These are phyloP conservation scores for Meiosimyza decipiens DNA, from an alignment of 2,888 invertebrate species.

Conservation along the genomic window DNA sequence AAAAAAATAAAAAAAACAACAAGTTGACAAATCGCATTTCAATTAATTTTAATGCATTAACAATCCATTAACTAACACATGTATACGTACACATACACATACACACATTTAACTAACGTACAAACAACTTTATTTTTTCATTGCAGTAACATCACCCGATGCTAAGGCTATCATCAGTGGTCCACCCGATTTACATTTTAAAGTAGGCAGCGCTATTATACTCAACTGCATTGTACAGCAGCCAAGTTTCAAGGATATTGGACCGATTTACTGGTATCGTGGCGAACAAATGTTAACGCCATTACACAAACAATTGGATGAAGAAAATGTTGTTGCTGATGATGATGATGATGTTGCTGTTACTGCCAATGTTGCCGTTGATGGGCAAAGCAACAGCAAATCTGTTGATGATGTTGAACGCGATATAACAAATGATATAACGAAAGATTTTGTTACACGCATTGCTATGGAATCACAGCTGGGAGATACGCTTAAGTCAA, in stretches of 20 bases:
- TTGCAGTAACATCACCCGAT: conserved; percentile 69
- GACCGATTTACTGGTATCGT: conserved; percentile 78
- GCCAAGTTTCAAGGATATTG: conserved; percentile 74
- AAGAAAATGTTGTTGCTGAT: conserved; percentile 37
- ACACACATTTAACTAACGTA: not conserved
- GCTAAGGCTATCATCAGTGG: conserved; percentile 76
- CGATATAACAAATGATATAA: conserved; percentile 54
- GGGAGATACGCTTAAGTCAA: conserved; percentile 79
- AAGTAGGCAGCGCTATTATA: conserved; percentile 78
- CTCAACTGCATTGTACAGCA: conserved; percentile 78
- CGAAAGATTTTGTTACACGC: conserved; percentile 59
- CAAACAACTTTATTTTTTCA: not conserved
- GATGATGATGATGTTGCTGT: not conserved
- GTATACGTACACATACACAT: not conserved
- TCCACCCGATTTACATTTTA: conserved; percentile 77
- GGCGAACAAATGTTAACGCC: conserved; percentile 67
- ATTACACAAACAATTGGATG: conserved; percentile 55
- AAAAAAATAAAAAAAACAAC: too few species aligned
- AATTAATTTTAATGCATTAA: too few species aligned
- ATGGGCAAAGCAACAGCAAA: not conserved
- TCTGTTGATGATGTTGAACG: conserved; percentile 34
- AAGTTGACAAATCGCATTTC: too few species aligned
- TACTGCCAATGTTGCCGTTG: not conserved
- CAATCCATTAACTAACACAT: not conserved
- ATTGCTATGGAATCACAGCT: conserved; percentile 65